Evolutionary conservation across 1,140 invertebrate genomes (phyloP).

Genomic region (Drosophila ananassae): DNA sequence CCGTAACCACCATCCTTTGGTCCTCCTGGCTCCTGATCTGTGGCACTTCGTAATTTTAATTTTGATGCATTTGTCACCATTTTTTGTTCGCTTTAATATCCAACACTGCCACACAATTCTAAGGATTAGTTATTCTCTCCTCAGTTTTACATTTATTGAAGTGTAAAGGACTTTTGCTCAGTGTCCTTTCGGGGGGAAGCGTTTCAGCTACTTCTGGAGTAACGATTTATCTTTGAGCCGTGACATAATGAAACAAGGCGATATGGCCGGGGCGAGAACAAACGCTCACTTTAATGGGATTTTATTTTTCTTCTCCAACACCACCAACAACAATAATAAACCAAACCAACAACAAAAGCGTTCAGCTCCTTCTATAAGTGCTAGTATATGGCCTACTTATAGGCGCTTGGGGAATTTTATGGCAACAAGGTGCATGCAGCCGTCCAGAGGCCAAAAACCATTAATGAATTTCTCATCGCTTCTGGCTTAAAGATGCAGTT

Average conservation of each 20-base stretch:
- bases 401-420: slow-evolving; percentile 41
- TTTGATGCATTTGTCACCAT: slow-evolving; percentile 80
- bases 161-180: slow-evolving; percentile 1
- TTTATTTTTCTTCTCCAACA: slow-evolving; percentile 38
- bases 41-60: slow-evolving; percentile 76
- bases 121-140: too few species aligned
- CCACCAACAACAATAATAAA: slow-evolving; percentile 6
- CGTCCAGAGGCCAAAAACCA: slow-evolving; percentile 31
- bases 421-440: slow-evolving; percentile 37
- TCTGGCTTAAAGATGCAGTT: slow-evolving; percentile 39
- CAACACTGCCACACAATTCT: slow-evolving; percentile 5
- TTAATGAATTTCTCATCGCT: slow-evolving; percentile 48
- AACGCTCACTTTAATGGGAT: slow-evolving; percentile 64
- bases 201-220: slow-evolving; percentile 13
- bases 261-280: slow-evolving; percentile 43
- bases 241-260: slow-evolving; percentile 68
- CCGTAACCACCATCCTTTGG: neutral
- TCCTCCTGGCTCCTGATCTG: slow-evolving; percentile 25
- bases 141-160: neutral
- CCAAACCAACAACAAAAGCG: slow-evolving; percentile 16
- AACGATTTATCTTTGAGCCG: slow-evolving; percentile 71
- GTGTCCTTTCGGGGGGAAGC: slow-evolving; percentile 1
- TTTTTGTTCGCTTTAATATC: slow-evolving; percentile 37
- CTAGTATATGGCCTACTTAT: slow-evolving; percentile 53
- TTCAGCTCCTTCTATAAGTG: slow-evolving; percentile 26